Base-by-base conservation (phyloP, 2,113 vertebrate species). In the Petroica traversi region DNA sequence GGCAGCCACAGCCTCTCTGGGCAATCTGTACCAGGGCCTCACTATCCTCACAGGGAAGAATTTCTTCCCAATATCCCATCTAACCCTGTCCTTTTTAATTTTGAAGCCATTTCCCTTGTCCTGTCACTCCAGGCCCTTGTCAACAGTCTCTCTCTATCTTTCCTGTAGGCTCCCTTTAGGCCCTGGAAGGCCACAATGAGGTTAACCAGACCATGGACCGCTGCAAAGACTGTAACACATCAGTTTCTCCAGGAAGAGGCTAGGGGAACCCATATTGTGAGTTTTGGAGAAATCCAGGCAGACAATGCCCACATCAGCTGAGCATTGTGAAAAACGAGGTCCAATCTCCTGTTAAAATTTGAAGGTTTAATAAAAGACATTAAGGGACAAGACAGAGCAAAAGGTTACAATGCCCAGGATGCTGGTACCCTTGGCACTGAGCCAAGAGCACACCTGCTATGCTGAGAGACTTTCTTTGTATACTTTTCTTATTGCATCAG, bases 41-140 rank as follows among this genome's bases (percentile, higher is more conserved):
- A 1, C 0, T 14, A n/a, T 1, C 19, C 15, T 40, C 23, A 73
- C 12, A 73, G 23, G 7, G 58, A 55, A 57, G 0, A n/a, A 34
- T 29, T 74, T 24, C 12, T n/a, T 64, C 1, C 49, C 4, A 5
- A 40, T 48, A 57, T 48, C 19, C 29, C 0, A 29, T 14, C 34
- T 48, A 48, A 57, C 3, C 10, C 19, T 31, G 5, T 16, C 1
- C 29, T 64, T 0, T 57, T 3, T 34, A 9, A 57, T 1, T 48
- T 1, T 57, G 34, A 66, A 66, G 19, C 12, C 0, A 0, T 48
- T 74, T 0, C 29, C 19, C 24, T n/a, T 49, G 15, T 49, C 15
- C 54, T 74, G 19, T 24, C 59, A 23, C 23, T 28, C 19, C 58
- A 73, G 58, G 29, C 15, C 34, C 29, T 38, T 24, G n/a, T n/a